Conservation (phyloP, 2,888 invertebrate genomes). For the Tetramorium bicarinatum region DNA sequence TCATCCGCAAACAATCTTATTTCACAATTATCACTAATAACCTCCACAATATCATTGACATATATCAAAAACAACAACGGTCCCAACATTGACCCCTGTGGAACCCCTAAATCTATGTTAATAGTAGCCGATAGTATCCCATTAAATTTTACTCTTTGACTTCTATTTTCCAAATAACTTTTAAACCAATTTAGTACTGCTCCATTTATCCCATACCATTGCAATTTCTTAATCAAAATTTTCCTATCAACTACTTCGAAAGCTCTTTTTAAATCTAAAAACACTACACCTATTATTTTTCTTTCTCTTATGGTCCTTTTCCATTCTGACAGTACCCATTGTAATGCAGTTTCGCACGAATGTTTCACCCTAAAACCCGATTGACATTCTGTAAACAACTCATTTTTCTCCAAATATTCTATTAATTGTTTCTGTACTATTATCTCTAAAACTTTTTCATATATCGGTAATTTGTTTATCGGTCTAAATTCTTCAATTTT, state of each 20-base stretch:
- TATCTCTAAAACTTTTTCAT: no score
- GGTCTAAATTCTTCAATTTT: no score
- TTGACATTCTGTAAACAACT: no score
- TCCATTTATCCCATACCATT: constrained; percentile 16
- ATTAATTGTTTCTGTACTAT: no score
- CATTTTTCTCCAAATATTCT: no score
- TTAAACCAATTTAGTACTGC: background rate
- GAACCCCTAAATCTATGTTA: background rate
- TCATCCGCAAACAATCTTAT: constrained; percentile 26
- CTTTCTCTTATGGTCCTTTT: no score
- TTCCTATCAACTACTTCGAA: background rate
- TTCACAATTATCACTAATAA: background rate
- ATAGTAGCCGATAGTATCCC: background rate
- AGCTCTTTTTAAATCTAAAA: background rate
- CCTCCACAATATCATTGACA: background rate
- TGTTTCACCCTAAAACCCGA: no score
- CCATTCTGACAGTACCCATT: no score
- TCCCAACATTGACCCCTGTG: background rate
- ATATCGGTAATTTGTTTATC: no score
- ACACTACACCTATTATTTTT: no score
- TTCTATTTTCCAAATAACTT: background rate
- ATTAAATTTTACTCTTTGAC: background rate
- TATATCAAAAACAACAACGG: background rate
- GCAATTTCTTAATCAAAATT: constrained; percentile 3
- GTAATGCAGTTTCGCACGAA: no score